Percentiles rank a stretch among this genome's conserved stretches.
Evolutionary conservation across 2,113 vertebrate genomes (phyloP).

Genomic region (Miniopterus natalensis): DNA sequence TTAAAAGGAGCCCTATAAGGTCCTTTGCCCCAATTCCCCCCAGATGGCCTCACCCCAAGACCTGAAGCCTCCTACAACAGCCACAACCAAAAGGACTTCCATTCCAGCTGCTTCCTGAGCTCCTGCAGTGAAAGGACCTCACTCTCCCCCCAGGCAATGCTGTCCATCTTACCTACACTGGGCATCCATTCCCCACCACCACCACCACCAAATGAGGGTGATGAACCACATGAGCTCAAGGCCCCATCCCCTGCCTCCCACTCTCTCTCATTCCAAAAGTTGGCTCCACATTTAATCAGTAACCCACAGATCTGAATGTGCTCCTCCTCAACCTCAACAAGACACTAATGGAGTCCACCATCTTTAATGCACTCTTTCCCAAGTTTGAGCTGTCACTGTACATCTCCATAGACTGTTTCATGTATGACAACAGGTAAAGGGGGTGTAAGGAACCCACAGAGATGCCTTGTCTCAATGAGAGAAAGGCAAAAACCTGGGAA

Average conservation of each 20-base stretch:
- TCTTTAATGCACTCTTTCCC: not conserved
- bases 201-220: not conserved
- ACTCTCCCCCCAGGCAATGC: too few species aligned
- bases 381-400: not conserved
- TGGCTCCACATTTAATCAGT: not conserved
- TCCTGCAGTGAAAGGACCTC: not conserved
- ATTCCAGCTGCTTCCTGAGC: not conserved
- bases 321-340: not conserved
- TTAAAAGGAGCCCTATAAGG: not conserved
- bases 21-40: not conserved
- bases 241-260: not conserved
- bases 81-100: not conserved
- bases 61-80: not conserved
- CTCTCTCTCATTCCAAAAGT: not conserved
- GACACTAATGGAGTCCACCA: not conserved
- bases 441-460: not conserved
- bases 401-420: not conserved
- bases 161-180: too few species aligned
- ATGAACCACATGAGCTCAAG: not conserved
- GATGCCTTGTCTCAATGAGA: not conserved
- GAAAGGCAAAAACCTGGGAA: not conserved
- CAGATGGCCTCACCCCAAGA: not conserved
- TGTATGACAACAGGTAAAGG: not conserved
- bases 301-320: not conserved
- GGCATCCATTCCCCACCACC: not conserved